These are phyloP conservation scores for Drosophila sp. DNA, from an alignment of 1,140 invertebrate genomes.

Conservation along the genomic window DNA sequence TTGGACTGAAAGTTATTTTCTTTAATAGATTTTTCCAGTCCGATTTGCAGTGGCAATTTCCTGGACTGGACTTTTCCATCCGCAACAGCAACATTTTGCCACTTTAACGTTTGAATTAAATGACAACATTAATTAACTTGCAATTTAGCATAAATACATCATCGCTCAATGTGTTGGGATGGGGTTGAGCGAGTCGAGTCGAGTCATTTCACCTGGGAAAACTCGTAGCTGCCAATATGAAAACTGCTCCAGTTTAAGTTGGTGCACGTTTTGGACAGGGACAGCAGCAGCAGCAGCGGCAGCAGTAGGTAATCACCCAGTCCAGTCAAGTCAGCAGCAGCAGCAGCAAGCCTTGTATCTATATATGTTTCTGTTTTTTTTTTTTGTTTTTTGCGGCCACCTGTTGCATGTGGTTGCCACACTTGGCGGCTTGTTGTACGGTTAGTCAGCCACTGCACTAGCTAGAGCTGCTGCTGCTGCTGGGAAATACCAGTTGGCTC, in stretches of 20 bases:
- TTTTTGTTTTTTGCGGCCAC: conserved; percentile 41
- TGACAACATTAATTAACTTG: conserved; percentile 74
- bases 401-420: conserved; percentile 53
- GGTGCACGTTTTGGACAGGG: conserved; percentile 71
- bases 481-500: conserved; percentile 74
- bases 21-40: no score
- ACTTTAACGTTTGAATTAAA: conserved; percentile 76
- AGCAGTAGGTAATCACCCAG: conserved; percentile 9
- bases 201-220: conserved; percentile 67
- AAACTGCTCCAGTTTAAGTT: conserved; percentile 79
- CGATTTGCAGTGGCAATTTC: conserved; percentile 40
- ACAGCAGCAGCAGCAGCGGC: conserved; percentile 25
- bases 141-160: conserved; percentile 81
- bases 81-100: conserved; percentile 60
- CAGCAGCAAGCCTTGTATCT: conserved; percentile 46
- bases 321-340: conserved; percentile 14
- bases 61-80: conserved; percentile 44
- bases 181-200: no score
- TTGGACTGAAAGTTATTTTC: no score
- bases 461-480: conserved; percentile 59
- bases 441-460: conserved; percentile 16
- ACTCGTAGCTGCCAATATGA: conserved; percentile 63
- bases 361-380: conserved; percentile 25
- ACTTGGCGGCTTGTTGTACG: conserved; percentile 28
- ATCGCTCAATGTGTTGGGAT: conserved; percentile 58